phyloP scores from a whole-genome alignment of 2,113 vertebrate species.

The Dolichallabes microphthalmus region DNA sequence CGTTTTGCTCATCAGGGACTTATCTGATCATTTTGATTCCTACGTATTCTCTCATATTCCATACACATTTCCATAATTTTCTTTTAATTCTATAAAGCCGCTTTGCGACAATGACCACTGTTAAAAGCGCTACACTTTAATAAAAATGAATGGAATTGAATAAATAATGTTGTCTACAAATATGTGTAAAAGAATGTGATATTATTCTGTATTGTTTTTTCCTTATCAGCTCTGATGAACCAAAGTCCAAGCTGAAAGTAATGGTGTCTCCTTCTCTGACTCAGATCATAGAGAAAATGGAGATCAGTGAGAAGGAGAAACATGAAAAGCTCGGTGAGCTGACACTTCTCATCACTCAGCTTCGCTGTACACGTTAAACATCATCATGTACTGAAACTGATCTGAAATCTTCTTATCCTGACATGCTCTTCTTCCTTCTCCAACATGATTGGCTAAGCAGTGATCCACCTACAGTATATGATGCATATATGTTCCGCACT shows the following conservation, averaged over 20 bases:
- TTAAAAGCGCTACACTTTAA: too few relatives aligned
- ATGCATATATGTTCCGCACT: neutral
- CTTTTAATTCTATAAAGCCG: too few relatives aligned
- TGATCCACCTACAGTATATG: neutral
- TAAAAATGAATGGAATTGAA: too few relatives aligned
- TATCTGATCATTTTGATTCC: too few relatives aligned
- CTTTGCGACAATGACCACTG: too few relatives aligned
- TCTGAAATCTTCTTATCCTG: neutral
- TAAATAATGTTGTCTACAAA: too few relatives aligned
- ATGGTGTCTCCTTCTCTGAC: conserved; percentile 77
- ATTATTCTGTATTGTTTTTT: conserved; percentile 16
- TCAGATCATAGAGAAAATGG: conserved; percentile 75
- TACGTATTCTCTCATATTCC: too few relatives aligned
- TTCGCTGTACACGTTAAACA: too few relatives aligned
- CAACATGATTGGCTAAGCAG: neutral
- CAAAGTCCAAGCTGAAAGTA: conserved; percentile 70
- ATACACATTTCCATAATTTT: too few relatives aligned
- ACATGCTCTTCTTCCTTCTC: neutral
- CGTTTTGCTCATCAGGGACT: too few relatives aligned
- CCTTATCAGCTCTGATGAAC: conserved; percentile 72
- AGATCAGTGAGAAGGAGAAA: conserved; percentile 56
- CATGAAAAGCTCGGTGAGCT: conserved; percentile 53
- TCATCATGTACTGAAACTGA: neutral
- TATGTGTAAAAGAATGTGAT: neutral
- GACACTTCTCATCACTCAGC: neutral